A percentile compares a stretch with the other conserved stretches of the same genome.
Conservation (phyloP, 2,797 vertebrate species). For the Microctenopoma lineatum region DNA sequence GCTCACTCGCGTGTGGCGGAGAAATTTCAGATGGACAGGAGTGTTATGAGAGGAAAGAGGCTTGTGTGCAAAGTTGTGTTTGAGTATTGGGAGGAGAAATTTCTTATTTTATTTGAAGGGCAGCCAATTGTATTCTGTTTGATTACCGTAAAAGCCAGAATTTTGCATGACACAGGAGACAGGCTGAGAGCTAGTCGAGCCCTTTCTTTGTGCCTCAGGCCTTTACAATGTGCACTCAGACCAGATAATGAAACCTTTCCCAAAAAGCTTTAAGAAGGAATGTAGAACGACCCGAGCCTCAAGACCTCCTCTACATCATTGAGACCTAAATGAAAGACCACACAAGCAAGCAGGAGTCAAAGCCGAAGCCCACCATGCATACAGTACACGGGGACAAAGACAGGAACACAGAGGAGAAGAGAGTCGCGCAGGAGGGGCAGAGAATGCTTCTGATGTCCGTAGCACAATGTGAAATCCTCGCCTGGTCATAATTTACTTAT, state of each 20-base stretch:
- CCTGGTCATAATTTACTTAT: slow-evolving; percentile 17
- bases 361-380: too few relatives aligned
- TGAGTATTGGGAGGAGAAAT: slow-evolving; percentile 11
- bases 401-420: neutral
- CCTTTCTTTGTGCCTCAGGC: too few relatives aligned
- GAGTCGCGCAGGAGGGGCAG: too few relatives aligned
- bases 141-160: neutral
- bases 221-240: neutral
- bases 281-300: neutral
- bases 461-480: neutral
- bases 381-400: neutral
- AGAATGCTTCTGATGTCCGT: neutral
- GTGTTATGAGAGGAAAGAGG: slow-evolving; percentile 25
- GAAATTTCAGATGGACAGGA: slow-evolving; percentile 42
- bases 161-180: neutral
- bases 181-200: neutral
- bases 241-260: neutral
- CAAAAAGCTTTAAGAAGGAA: neutral
- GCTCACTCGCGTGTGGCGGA: slow-evolving; percentile 42
- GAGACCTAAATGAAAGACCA: neutral
- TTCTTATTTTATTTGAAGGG: slow-evolving; percentile 4
- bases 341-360: neutral
- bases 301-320: neutral
- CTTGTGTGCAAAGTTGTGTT: slow-evolving; percentile 16
- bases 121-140: neutral